Evolutionary conservation across 2,888 invertebrate genomes (phyloP), one percentile per base, ranked within the genome.

Genomic region (Agonum fuliginosum): DNA sequence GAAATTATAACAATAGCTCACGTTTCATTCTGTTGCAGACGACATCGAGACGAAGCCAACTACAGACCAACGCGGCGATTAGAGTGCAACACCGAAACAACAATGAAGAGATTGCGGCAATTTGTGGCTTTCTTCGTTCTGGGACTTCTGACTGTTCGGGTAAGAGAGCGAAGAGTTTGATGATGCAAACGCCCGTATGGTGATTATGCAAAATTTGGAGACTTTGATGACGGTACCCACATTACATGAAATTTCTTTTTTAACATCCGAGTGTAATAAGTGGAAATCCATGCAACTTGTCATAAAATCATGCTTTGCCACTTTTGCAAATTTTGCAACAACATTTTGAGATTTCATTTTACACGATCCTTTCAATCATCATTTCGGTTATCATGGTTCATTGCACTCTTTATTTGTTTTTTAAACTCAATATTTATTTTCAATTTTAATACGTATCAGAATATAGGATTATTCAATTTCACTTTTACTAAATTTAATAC

Each of bases 61-160:
- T 8, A 1, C 46, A 12, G 14, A 46, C 12, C 46, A 17, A 4
- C 41, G 6, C 41, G 30, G 34, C 17, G 58, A 30, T 30, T 62
- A 62, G 58, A 17, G 54, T 30, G 12, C 58, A 62, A 8, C 37
- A 34, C 14, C 51, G 22, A 41, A 20, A 30, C 58, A 17, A 67
- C 22, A 46, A 75, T 75, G 75, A 75, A 75, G 34, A 65, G 75
- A 67, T 48, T 75, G 30, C 75, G 48, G 19, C 75, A 75, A 48
- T 75, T 75, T 12, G 67, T 75, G 12, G 75, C 22, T 12, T 46
- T 67, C 51, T 75, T 75, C 65, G 37, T 75, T 14, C 20, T 75
- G 30, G 75, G 75, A 30, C 67, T 75, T 41, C 51, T 75, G 19
- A 75, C 37, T 67, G 37, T 75, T 75, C 46, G 51, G 67, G 75